Base-by-base conservation (phyloP, 2,888 invertebrate species). In the Drosophila pegasa region DNA sequence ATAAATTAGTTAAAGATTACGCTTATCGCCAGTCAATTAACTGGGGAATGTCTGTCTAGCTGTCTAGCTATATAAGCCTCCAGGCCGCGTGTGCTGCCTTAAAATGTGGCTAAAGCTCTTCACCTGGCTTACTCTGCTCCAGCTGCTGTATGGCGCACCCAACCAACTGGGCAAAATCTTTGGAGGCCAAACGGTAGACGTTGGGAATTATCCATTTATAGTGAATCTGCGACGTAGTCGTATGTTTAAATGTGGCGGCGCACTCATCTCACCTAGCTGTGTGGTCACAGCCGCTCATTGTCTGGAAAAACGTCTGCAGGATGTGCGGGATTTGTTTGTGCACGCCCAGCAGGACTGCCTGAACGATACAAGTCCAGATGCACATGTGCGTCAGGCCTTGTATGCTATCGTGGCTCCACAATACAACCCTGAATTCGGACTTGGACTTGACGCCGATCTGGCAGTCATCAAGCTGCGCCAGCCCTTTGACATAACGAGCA, bases 251-350 rank as follows among this genome's bases (percentile, higher is more conserved):
- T 87, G 86, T 37, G 79, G 71, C 18, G 86, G 86, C 2, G 38
- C 57, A 1, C 45, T 86, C 9, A 78, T 86, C 43, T 67, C 86
- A 14, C 67, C 76, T 7, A 69, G 31, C 16, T 86, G 85, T 54
- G 88, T 87, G 2, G 60, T 86, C 3, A 86, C 86, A 0, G 87
- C 86, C 0, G 88, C 88, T 9, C 86, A 86, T n/a, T 87, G 88
- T 2, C 25, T 87, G 50, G 48, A 73, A 27, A n/a, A 40, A 1
- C 29, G 55, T 3, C n/a, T 56, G 2, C 18, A 48, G 0, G 4
- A 72, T 0, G 41, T 72, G 12, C 10, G 58, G 0, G 66, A 87
- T 16, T 18, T 87, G 2, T 62, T 10, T n/a, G 54, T 85, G 1
- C 57, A 67, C 16, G 80, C 75, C 31, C 58, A 71, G 27, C 80